These are phyloP conservation scores for Pediacus dermestoides DNA, from an alignment of 2,888 invertebrate species.

Conservation along the genomic window DNA sequence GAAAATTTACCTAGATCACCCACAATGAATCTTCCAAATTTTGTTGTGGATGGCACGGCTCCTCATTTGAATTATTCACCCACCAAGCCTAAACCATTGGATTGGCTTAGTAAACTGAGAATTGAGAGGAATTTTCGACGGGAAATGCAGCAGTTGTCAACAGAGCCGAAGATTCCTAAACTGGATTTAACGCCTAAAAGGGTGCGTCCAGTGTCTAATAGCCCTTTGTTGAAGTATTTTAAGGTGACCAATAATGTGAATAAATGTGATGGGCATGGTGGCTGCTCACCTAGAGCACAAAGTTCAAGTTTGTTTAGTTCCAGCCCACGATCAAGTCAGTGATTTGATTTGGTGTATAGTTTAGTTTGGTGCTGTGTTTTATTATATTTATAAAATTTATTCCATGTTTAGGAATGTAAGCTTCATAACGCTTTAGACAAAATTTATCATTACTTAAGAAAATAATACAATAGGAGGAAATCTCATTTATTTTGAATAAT, in stretches of 20 bases:
- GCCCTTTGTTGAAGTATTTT: slow-evolving; percentile 40
- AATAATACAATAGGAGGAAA: too few relatives aligned
- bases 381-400: too few relatives aligned
- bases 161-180: slow-evolving; percentile 33
- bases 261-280: slow-evolving; percentile 21
- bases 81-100: slow-evolving; percentile 61
- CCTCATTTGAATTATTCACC: slow-evolving; percentile 74
- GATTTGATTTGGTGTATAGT: too few relatives aligned
- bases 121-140: slow-evolving; percentile 51
- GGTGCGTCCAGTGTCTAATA: slow-evolving; percentile 28
- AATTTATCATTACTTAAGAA: too few relatives aligned
- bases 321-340: slow-evolving; percentile 4
- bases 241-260: slow-evolving; percentile 35
- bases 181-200: slow-evolving; percentile 28
- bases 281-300: too few relatives aligned
- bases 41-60: slow-evolving; percentile 70
- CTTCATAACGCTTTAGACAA: too few relatives aligned
- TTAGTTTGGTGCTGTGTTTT: too few relatives aligned
- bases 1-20: slow-evolving; percentile 52
- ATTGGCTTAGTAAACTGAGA: slow-evolving; percentile 69
- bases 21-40: slow-evolving; percentile 72
- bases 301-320: not conserved
- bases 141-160: slow-evolving; percentile 31
- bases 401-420: too few relatives aligned
- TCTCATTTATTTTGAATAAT: too few relatives aligned